Evolutionary conservation across 2,113 vertebrate genomes (phyloP).

Genomic region (Prunella himalayana): DNA sequence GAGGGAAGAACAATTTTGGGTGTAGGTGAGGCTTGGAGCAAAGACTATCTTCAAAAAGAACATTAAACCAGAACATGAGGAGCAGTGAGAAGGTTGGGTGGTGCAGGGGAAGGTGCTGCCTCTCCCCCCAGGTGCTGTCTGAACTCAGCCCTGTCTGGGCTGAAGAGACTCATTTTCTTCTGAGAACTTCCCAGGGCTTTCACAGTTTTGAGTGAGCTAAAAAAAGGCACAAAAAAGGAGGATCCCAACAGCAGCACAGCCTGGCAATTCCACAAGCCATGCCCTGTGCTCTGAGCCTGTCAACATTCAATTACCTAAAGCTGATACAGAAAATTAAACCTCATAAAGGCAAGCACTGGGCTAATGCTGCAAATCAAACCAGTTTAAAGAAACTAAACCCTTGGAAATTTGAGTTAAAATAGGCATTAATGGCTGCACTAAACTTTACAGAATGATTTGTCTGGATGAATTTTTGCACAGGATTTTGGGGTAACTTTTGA

Average conservation of each 20-base stretch:
- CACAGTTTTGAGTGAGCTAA: neutral
- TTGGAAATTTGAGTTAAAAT: accelerated
- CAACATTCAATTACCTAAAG: accelerated
- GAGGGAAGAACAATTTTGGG: neutral
- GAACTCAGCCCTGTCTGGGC: accelerated
- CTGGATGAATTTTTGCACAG: accelerated
- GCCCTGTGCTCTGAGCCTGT: neutral
- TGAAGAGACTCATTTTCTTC: neutral
- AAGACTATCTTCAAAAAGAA: too few species aligned
- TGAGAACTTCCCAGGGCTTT: neutral
- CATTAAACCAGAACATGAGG: neutral
- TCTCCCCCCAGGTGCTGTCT: neutral
- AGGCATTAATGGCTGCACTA: accelerated
- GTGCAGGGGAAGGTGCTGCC: neutral
- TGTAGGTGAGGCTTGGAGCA: neutral
- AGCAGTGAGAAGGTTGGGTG: too few species aligned
- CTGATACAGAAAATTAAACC: neutral
- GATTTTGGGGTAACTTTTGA: neutral
- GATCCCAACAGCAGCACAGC: neutral
- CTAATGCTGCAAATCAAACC: neutral
- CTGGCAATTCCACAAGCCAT: accelerated
- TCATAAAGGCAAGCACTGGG: neutral
- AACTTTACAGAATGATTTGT: accelerated
- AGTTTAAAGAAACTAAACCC: neutral
- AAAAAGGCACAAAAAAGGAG: neutral